These are phyloP conservation scores for Lithodes maja DNA, from an alignment of 2,888 invertebrate species.

Conservation along the genomic window DNA sequence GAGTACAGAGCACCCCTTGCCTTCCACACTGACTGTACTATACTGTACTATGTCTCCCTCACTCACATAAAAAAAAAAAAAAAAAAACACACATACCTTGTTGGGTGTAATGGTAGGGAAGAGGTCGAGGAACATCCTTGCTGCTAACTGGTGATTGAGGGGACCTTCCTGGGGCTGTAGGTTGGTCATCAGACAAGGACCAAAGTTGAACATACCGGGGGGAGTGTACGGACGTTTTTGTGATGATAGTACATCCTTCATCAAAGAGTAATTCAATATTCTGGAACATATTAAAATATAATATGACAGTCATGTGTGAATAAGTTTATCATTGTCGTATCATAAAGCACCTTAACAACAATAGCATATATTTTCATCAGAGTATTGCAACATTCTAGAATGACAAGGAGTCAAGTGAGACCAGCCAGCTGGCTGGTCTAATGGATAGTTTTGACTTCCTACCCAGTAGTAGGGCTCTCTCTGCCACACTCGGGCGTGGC, in stretches of 20 bases:
- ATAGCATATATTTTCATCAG: no score
- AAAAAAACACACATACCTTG: conserved; percentile 12
- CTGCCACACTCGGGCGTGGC: no score
- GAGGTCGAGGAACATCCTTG: conserved; percentile 98
- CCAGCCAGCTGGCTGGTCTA: no score
- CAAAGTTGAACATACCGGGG: conserved; percentile 87
- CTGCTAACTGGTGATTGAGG: conserved; percentile 92
- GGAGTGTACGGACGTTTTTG: conserved; percentile 88
- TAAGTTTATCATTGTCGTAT: not conserved
- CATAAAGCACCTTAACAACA: not conserved
- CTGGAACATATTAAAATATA: not conserved
- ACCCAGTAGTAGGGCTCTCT: no score
- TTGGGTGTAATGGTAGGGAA: conserved; percentile 86
- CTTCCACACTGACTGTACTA: no score
- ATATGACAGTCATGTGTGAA: no score
- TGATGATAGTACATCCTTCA: conserved; percentile 89
- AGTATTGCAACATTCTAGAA: no score
- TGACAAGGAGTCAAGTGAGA: no score
- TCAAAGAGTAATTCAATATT: conserved; percentile 70
- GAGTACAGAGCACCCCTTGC: no score
- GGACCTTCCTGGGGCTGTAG: conserved; percentile 87
- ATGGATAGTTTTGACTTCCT: no score
- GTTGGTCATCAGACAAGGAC: conserved; percentile 92
- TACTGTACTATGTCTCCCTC: no score
- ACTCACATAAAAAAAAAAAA: no score